Evolutionary conservation across 2,888 invertebrate species (phyloP), one percentile per base, ranked within the genome.

Genomic region (Fragum whitleyi): DNA sequence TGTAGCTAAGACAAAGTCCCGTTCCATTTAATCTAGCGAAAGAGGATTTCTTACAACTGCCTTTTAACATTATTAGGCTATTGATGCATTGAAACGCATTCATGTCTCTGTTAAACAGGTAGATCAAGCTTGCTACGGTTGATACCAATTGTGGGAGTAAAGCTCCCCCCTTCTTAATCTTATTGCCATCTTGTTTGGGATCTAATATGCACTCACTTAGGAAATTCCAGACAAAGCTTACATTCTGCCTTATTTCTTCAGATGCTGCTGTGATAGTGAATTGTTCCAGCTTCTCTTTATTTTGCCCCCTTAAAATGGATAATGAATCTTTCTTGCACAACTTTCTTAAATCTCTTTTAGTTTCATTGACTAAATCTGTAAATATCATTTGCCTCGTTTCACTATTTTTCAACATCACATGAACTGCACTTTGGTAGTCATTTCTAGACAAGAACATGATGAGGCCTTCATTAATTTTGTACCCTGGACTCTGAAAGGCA

Each of bases 21-120:
- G 74, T 77, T 11, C 57, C 47, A 74, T 69, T 70, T n/a, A 81
- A 32, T 65, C 81, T 53, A n/a, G 65, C 7, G 79, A 79, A 79
- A 23, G 74, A 62, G 16, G 77, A 68, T 32, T 79, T 42, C 42
- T 42, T 42, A 42, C 42, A 42, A 42, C 42, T 16, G 11, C 42
- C 42, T 42, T 42, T 42, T 16, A 42, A 42, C 42, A 42, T 42
- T 7, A 42, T 42, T 42, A 42, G 42, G 16, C 42, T 42, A 42
- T 79, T 80, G 1, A 80, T 26, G n/a, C 51, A 32, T 51, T 74
- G 73, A 23, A 55, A 55, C 1, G 23, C 9, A 28, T 73, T 80
- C 32, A 80, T 16, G 14, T 80, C 74, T 55, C 76, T 57, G 67
- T 73, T 76, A 32, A 62, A 74, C 9, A 77, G 21, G 51, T 72